Evolutionary conservation across 30 jellyfish, hydroid and myxozoan genomes (phyloP).

Genomic region (Aurelia sp.): DNA sequence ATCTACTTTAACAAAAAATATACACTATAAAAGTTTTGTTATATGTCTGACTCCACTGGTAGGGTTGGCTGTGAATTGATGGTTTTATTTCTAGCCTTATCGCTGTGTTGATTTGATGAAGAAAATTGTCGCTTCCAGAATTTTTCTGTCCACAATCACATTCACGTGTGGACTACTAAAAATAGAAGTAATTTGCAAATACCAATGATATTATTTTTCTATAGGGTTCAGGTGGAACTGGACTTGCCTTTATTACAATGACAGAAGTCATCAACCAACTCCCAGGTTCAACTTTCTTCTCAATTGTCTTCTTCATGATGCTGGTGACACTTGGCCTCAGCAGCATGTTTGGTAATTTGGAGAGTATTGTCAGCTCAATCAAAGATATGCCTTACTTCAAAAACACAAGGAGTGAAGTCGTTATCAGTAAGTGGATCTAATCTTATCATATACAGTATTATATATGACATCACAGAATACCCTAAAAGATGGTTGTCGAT

Average conservation of each 20-base stretch:
- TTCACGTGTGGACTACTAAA: too few relatives aligned
- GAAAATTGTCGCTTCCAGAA: too few relatives aligned
- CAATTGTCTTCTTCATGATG: constrained; percentile 92
- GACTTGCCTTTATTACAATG: constrained; percentile 92
- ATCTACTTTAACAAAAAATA: not conserved
- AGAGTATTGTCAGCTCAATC: constrained; percentile 78
- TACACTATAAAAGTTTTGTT: not conserved
- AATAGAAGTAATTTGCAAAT: too few relatives aligned
- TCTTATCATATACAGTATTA: too few relatives aligned
- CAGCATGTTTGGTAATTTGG: constrained; percentile 86
- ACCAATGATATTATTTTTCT: not conserved
- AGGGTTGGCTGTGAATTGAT: too few relatives aligned
- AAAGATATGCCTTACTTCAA: constrained; percentile 76
- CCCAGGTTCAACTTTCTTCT: constrained; percentile 87
- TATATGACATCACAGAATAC: too few relatives aligned
- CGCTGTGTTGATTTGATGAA: too few relatives aligned
- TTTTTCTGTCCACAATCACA: too few relatives aligned
- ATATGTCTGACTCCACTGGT: too few relatives aligned
- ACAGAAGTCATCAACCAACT: constrained; percentile 89
- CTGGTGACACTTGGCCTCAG: constrained; percentile 89
- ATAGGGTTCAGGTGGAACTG: constrained; percentile 92
- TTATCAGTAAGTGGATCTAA: constrained; percentile 52
- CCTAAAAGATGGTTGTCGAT: too few relatives aligned
- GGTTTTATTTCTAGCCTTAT: too few relatives aligned
- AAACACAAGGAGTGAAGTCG: constrained; percentile 67